Evolutionary conservation across 2,797 vertebrate genomes (phyloP).

Genomic region (Melanotaenia pygmaea): DNA sequence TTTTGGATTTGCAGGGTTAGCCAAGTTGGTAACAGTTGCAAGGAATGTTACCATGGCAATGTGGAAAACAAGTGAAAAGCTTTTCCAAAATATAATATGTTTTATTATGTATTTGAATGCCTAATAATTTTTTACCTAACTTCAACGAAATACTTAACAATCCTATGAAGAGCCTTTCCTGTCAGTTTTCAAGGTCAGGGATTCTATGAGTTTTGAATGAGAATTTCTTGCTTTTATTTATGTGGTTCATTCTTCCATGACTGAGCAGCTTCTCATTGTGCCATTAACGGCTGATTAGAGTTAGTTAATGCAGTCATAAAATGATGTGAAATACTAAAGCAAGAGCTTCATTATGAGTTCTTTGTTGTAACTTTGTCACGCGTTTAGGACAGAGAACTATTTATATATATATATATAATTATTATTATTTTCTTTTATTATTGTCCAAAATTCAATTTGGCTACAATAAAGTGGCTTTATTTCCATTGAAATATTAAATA

Average conservation of each 20-base stretch:
- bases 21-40: no score
- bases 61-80: no score
- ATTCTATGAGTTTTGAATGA: neutral
- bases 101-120: no score
- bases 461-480: no score
- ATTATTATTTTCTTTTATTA: neutral
- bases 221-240: neutral
- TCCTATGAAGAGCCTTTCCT: no score
- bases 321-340: conserved; percentile 5
- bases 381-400: neutral
- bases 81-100: no score
- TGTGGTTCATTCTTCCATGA: neutral
- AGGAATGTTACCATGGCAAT: no score
- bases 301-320: neutral
- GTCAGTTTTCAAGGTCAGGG: no score
- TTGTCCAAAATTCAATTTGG: no score
- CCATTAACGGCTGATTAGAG: neutral
- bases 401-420: neutral
- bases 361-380: neutral
- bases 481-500: no score
- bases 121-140: no score
- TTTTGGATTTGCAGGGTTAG: no score
- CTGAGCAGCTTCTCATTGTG: neutral
- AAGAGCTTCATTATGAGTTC: neutral
- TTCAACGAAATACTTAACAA: neutral